Percentiles rank a stretch among this genome's conserved stretches.
Evolutionary conservation across 2,797 vertebrate species (phyloP).

Genomic region (Danio jaintianensis): DNA sequence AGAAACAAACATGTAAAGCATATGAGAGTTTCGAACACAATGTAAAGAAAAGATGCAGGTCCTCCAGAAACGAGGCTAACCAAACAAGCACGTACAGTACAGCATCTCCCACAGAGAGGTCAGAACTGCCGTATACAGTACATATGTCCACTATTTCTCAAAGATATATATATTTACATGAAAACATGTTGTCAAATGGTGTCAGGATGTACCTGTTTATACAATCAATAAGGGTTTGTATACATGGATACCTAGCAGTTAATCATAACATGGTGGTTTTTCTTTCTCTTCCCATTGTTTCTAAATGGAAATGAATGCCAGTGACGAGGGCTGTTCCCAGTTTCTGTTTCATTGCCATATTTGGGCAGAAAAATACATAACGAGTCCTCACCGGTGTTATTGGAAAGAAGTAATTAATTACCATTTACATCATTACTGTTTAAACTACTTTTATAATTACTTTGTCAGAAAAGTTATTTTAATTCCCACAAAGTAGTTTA

Average conservation of each 20-base stretch:
- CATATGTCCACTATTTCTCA: not conserved
- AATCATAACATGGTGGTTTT: constrained; percentile 16
- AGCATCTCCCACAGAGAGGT: not conserved
- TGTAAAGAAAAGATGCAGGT: too few species aligned
- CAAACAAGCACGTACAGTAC: not conserved
- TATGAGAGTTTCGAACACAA: too few species aligned
- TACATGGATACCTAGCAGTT: not conserved
- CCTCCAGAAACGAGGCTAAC: not conserved
- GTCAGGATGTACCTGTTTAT: constrained; percentile 33
- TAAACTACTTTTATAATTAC: too few species aligned
- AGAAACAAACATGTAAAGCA: too few species aligned
- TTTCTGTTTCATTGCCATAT: constrained; percentile 5
- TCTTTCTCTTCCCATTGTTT: constrained; percentile 31
- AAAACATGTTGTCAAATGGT: constrained; percentile 14
- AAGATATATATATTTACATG: constrained; percentile 25
- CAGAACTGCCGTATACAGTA: too few species aligned
- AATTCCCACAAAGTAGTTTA: too few species aligned
- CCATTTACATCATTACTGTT: too few species aligned
- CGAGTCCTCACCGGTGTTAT: too few species aligned
- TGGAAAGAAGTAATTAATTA: too few species aligned
- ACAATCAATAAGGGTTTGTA: constrained; percentile 41
- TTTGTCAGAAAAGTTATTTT: too few species aligned
- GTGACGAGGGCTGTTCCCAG: not conserved
- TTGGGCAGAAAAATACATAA: not conserved
- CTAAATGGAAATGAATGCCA: constrained; percentile 5